A percentile compares a stretch with the other conserved stretches of the same genome.
Conservation (phyloP, 2,797 vertebrate genomes). For the Phyllotis vaccarum region DNA sequence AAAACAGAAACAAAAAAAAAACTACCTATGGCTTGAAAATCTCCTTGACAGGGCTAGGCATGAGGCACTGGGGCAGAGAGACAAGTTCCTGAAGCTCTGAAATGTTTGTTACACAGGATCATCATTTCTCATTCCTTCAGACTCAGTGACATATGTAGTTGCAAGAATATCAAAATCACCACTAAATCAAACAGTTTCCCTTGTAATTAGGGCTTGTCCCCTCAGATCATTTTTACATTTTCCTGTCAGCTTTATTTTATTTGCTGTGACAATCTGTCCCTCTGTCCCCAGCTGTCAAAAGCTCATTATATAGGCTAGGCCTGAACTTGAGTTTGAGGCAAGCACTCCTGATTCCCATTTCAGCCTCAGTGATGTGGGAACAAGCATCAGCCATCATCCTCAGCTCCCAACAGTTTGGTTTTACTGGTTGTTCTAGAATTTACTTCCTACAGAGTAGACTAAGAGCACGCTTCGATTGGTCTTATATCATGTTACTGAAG, state of each 20-base stretch:
- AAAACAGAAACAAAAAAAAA: background rate
- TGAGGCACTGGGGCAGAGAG: background rate
- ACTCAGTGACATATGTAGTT: accelerated
- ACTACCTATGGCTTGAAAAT: background rate
- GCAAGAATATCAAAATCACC: slow-evolving; percentile 16
- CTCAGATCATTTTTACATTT: background rate
- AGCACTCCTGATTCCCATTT: background rate
- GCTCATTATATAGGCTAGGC: background rate
- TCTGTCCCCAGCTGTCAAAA: background rate
- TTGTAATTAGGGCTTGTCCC: background rate
- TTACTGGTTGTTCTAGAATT: background rate
- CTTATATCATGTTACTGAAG: background rate
- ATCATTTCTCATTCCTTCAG: slow-evolving; percentile 48
- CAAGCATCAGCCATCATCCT: background rate
- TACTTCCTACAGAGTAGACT: background rate
- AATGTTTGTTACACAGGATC: accelerated
- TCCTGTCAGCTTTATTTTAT: background rate
- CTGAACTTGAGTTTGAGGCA: background rate
- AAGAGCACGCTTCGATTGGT: background rate
- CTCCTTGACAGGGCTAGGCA: background rate
- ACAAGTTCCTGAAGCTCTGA: background rate
- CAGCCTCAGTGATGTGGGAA: background rate
- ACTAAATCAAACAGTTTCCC: slow-evolving; percentile 61
- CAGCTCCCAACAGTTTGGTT: background rate
- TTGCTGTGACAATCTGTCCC: background rate